Evolutionary conservation across 2,888 invertebrate species (phyloP).

Genomic region (Celastrina argiolus): DNA sequence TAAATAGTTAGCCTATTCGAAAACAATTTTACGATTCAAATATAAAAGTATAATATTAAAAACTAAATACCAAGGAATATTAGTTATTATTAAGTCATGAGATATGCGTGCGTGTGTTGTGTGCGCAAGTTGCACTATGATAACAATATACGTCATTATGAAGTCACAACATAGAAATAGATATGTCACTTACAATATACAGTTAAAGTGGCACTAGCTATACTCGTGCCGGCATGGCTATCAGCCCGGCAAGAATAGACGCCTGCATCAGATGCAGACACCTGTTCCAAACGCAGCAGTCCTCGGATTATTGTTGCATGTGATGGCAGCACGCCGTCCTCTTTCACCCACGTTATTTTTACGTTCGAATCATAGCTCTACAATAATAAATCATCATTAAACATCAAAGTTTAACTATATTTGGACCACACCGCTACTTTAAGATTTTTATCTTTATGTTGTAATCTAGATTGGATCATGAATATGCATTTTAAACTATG

Average conservation of each 20-base stretch:
- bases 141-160: neutral
- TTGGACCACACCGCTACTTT: constrained; percentile 1
- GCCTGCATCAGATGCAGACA: constrained; percentile 91
- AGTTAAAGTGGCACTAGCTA: constrained; percentile 91
- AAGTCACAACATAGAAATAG: constrained; percentile 14
- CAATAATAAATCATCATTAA: constrained; percentile 37
- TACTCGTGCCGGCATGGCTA: constrained; percentile 91
- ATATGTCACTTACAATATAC: constrained; percentile 89
- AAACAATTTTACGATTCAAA: too few species aligned
- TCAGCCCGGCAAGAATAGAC: constrained; percentile 94
- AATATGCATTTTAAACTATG: neutral
- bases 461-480: neutral
- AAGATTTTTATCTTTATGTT: neutral
- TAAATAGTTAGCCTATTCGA: too few species aligned
- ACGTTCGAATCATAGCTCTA: constrained; percentile 69
- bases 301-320: constrained; percentile 65
- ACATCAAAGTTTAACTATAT: constrained; percentile 10
- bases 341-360: constrained; percentile 73
- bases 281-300: constrained; percentile 86
- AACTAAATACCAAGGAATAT: neutral
- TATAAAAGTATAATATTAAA: too few species aligned
- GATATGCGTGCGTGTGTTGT: too few species aligned
- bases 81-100: neutral
- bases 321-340: constrained; percentile 63
- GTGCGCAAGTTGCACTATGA: neutral